Percentiles rank a stretch among this genome's conserved stretches.
phyloP scores from a whole-genome alignment of 2,888 invertebrate species.

The Cephonodes hylas region DNA sequence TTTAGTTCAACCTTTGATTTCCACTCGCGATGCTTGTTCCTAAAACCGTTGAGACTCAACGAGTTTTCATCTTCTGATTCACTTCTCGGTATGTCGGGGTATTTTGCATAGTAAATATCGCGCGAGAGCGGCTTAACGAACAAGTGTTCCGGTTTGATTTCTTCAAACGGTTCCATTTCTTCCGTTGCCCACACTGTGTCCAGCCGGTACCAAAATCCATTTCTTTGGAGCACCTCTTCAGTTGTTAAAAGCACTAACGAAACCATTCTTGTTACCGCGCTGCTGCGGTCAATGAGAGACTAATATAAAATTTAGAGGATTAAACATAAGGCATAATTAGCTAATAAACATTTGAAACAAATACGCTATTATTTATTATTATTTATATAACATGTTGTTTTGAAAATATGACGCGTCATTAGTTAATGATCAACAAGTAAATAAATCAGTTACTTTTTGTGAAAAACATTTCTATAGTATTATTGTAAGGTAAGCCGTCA shows the following conservation, averaged over 20 bases:
- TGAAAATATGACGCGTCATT: not conserved
- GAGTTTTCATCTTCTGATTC: constrained; percentile 73
- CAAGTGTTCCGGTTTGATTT: constrained; percentile 58
- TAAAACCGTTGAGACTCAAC: constrained; percentile 59
- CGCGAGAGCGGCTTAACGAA: constrained; percentile 63
- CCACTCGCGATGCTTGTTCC: constrained; percentile 62
- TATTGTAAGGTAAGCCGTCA: not conserved
- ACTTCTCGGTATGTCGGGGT: constrained; percentile 70
- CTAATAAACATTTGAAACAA: constrained; percentile 8
- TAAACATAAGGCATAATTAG: constrained; percentile 4
- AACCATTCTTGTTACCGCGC: constrained; percentile 49
- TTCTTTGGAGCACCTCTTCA: constrained; percentile 67
- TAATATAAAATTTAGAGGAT: not conserved
- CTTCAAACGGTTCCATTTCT: constrained; percentile 73
- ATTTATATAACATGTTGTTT: not conserved
- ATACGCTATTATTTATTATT: no score
- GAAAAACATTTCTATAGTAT: not conserved
- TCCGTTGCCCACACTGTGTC: constrained; percentile 65
- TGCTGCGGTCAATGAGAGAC: not conserved
- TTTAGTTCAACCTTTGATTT: constrained; percentile 59
- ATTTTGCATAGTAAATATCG: constrained; percentile 66
- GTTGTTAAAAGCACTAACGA: constrained; percentile 66
- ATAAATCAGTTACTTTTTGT: not conserved
- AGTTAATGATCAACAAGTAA: constrained; percentile 8
- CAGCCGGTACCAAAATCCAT: constrained; percentile 67